Conservation (phyloP, 1,140 invertebrate species). For the Drosophila virilis region DNA sequence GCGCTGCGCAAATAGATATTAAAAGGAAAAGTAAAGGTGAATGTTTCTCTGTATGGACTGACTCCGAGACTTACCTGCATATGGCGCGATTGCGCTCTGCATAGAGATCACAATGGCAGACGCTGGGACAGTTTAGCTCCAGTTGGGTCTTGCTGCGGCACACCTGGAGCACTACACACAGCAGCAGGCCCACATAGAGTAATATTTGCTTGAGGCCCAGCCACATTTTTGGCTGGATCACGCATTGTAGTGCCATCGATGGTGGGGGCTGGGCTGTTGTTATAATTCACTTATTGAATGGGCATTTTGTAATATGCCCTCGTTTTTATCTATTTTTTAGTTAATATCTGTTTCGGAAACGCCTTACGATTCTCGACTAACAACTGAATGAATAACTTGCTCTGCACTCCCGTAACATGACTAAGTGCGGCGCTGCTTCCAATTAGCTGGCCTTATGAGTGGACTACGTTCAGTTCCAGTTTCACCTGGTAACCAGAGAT, state of each 20-base stretch:
- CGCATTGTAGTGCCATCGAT: constrained; percentile 69
- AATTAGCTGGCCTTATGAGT: background rate
- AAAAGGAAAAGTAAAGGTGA: constrained; percentile 18
- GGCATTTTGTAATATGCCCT: constrained; percentile 40
- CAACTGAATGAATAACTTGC: constrained; percentile 16
- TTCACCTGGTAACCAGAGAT: too few relatives aligned
- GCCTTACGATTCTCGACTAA: constrained; percentile 20
- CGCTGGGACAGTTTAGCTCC: constrained; percentile 67
- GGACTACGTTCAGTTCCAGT: background rate
- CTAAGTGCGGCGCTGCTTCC: constrained; percentile 37
- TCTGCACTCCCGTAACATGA: constrained; percentile 10
- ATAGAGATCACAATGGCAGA: constrained; percentile 73
- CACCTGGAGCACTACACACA: constrained; percentile 66
- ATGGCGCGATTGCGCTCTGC: constrained; percentile 72
- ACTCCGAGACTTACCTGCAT: constrained; percentile 66
- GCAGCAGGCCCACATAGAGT: constrained; percentile 72
- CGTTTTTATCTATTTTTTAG: constrained; percentile 10
- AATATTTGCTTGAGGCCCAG: constrained; percentile 70
- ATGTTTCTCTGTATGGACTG: background rate
- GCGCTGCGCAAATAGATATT: constrained; percentile 47
- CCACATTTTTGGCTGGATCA: constrained; percentile 71
- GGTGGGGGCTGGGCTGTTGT: background rate
- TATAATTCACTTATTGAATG: constrained; percentile 11
- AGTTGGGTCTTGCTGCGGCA: constrained; percentile 67
- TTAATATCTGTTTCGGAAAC: constrained; percentile 1